phyloP scores from a whole-genome alignment of 2,888 invertebrate species.

The Cheilosia soror region DNA sequence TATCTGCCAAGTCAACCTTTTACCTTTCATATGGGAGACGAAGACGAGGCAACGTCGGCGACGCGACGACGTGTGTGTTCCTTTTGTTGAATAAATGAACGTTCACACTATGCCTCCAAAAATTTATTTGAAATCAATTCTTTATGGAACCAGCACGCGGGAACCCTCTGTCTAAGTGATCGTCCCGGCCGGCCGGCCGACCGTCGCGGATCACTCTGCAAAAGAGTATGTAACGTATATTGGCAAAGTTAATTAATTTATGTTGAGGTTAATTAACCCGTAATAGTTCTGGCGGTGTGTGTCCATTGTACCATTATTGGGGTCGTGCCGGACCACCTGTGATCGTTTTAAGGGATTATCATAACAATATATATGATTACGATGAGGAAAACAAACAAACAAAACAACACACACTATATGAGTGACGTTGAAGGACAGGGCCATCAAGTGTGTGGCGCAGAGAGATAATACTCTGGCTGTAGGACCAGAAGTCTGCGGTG shows the following conservation, averaged over 20 bases:
- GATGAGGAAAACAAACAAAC: constrained; percentile 58
- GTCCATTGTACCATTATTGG: constrained; percentile 34
- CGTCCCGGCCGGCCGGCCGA: neutral
- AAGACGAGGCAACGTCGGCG: constrained; percentile 22
- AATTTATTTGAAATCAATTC: constrained; percentile 73
- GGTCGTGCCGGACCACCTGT: constrained; percentile 62
- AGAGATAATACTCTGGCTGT: neutral
- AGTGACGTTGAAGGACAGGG: constrained; percentile 70
- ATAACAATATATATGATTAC: constrained; percentile 61
- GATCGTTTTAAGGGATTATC: constrained; percentile 67
- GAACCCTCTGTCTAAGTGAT: constrained; percentile 13
- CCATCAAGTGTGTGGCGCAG: constrained; percentile 41
- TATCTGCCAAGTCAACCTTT: constrained; percentile 61
- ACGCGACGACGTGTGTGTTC: constrained; percentile 71
- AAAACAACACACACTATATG: constrained; percentile 43
- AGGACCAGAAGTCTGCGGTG: neutral
- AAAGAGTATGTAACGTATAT: constrained; percentile 15
- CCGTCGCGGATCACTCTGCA: neutral
- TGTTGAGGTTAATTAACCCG: constrained; percentile 70
- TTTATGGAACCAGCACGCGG: constrained; percentile 42
- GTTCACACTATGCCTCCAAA: constrained; percentile 74
- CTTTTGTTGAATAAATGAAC: constrained; percentile 70
- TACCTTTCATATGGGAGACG: constrained; percentile 56
- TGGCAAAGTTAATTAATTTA: constrained; percentile 75
- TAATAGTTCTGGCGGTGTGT: constrained; percentile 61